Conservation (phyloP, 2,888 invertebrate genomes). For the Cephus rjabovi region DNA sequence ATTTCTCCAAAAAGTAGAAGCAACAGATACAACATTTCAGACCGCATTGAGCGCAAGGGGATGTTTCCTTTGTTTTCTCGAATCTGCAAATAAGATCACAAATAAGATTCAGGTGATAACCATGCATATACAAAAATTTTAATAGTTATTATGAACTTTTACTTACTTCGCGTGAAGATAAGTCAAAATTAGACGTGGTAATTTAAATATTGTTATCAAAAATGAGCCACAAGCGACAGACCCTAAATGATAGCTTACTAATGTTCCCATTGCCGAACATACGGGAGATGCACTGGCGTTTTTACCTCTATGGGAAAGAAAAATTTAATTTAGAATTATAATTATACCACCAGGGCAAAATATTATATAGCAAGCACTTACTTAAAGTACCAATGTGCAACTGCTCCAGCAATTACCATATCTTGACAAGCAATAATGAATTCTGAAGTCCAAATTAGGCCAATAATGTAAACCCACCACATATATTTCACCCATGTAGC, state of each 20-base stretch:
- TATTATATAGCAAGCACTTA: constrained; percentile 51
- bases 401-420: constrained; percentile 93
- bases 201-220: constrained; percentile 91
- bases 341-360: constrained; percentile 13
- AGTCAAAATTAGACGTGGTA: constrained; percentile 88
- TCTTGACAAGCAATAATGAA: constrained; percentile 95
- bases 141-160: constrained; percentile 9
- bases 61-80: constrained; percentile 76
- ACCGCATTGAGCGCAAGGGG: constrained; percentile 80
- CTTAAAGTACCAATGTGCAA: constrained; percentile 95
- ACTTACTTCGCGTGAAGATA: constrained; percentile 91
- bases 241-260: constrained; percentile 91
- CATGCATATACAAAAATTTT: not conserved
- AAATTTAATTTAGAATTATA: constrained; percentile 10
- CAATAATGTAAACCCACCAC: constrained; percentile 92
- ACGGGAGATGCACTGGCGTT: constrained; percentile 77
- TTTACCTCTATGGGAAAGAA: constrained; percentile 70
- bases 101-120: not conserved
- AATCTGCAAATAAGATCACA: constrained; percentile 69
- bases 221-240: constrained; percentile 96
- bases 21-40: constrained; percentile 89
- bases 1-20: constrained; percentile 90
- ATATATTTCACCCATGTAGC: constrained; percentile 87
- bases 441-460: constrained; percentile 93
- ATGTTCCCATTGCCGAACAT: constrained; percentile 78